Evolutionary conservation across 2,888 invertebrate genomes (phyloP).

Genomic region (Malthinus flaveolus): DNA sequence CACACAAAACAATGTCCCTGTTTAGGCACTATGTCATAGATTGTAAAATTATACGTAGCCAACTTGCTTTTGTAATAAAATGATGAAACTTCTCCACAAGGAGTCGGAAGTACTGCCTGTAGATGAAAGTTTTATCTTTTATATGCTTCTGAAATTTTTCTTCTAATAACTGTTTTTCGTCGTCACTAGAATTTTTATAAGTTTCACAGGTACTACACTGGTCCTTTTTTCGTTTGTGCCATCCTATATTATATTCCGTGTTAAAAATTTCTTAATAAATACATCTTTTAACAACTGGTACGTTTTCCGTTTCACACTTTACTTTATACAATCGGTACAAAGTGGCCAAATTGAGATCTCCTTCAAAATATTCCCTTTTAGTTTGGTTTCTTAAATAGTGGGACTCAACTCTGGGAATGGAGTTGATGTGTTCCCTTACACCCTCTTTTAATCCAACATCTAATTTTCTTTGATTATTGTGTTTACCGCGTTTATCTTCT

Average conservation of each 20-base stretch:
- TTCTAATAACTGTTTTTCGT: conserved; percentile 8
- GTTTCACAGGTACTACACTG: conserved; percentile 13
- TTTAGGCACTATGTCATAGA: conserved; percentile 16
- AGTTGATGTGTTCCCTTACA: too few species aligned
- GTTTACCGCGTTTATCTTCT: too few species aligned
- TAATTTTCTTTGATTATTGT: too few species aligned
- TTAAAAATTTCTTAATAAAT: conserved; percentile 16
- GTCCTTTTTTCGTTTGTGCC: conserved; percentile 18
- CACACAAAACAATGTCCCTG: conserved; percentile 7
- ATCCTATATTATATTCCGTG: conserved; percentile 11
- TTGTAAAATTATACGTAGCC: conserved; percentile 28
- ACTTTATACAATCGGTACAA: conserved; percentile 35
- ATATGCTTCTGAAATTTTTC: conserved; percentile 18
- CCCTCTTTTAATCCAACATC: too few species aligned
- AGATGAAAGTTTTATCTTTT: conserved; percentile 32
- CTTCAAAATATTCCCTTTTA: conserved; percentile 37
- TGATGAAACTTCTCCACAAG: conserved; percentile 27
- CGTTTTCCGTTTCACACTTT: neutral
- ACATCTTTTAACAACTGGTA: conserved; percentile 5
- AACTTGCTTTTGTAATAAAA: conserved; percentile 35
- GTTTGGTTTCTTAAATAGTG: conserved; percentile 36
- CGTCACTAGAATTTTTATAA: conserved; percentile 6
- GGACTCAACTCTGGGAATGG: conserved; percentile 38
- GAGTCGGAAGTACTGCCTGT: conserved; percentile 30
- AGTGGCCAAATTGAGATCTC: conserved; percentile 33